Base-by-base conservation (phyloP, 2,797 vertebrate genomes). In the Danio jaintianensis region DNA sequence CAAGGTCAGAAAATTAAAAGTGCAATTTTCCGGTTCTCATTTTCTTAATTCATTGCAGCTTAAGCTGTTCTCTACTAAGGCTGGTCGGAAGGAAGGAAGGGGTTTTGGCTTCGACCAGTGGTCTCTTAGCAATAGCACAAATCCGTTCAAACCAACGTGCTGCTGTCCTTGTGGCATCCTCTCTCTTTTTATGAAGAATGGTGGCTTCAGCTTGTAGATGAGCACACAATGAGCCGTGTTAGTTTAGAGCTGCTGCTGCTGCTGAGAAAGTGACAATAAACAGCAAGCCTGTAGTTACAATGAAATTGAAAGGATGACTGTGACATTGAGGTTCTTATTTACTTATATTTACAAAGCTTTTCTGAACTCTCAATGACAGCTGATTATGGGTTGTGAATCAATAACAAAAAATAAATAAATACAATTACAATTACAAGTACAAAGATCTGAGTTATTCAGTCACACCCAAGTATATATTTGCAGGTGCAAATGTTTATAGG, bases 91-190 rank as follows among this genome's bases (percentile, higher is more conserved):
- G 81, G 81, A 90, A 79, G 89, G 88, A 85, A 90, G 90, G 89
- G 84, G 87, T 90, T 88, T 88, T 85, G 79, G 83, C 13, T 40
- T 15, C 40, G 85, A 87, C 88, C 88, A 86, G 86, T 86, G 90
- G 93, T 93, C 91, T 93, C 93, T 92, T 91, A 92, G 94, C 94
- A 93, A 94, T 90, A 86, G 85, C 52, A 83, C 77, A 80, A 83
- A 87, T 77, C 75, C 72, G 13, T 76, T 73, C 52, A 43, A 83
- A 93, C 93, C 93, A 93, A 93, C 89, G 85, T 93, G 91, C 66
- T 70, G 66, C 29, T 70, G 9, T 79, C 58, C 58, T 82, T 61
- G 13, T 63, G 58, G 63, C 69, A 67, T 78, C 83, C 64, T 64
- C 74, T 42, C 10, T 29, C 0, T 48, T 72, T 78, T 77, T 64